Evolutionary conservation across 2,888 invertebrate genomes (phyloP), one percentile per base, ranked within the genome.

Genomic region (Acleris cristana): DNA sequence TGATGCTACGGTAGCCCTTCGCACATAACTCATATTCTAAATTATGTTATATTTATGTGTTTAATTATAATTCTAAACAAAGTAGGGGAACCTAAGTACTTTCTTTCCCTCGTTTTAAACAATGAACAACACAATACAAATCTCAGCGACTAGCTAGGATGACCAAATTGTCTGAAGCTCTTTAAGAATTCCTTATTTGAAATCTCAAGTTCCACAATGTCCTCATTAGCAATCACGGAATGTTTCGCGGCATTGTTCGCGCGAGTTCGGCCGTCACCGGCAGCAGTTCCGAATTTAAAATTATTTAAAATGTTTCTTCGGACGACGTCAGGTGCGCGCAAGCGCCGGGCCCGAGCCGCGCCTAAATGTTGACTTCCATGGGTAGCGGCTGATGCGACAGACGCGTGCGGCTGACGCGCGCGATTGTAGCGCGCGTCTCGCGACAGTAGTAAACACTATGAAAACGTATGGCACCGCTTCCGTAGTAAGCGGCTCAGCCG

Each of bases 151-250:
- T 54, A 60, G 52, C 61, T 45, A 55, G 56, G 56, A 66, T 56
- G 30, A 61, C 66, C 61, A 61, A 57, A 66, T 61, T 61, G 21
- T 51, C 61, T 21, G 61, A 66, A 61, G 52, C 52, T 65, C 26
- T 62, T 57, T 57, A 57, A 49, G 66, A 64, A 69, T 69, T 69
- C 61, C 58, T 65, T 58, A 61, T 60, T 69, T 54, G 65, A 67
- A 67, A 67, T 63, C 85, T 82, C 84, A 82, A 87, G 81, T 85
- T 82, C 84, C 82, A 86, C 86, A 88, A 88, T 87, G 86, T 86
- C 81, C 89, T 90, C 88, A 90, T 90, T 90, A 89, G 88, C 89
- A 90, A 89, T 90, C 88, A 86, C 82, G 77, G 84, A 88, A 85
- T 90, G 87, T 88, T 88, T 83, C 85, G 85, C 79, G 83, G 77